Conservation (phyloP, 2,113 vertebrate species). For the Phalacrocorax pelagicus region DNA sequence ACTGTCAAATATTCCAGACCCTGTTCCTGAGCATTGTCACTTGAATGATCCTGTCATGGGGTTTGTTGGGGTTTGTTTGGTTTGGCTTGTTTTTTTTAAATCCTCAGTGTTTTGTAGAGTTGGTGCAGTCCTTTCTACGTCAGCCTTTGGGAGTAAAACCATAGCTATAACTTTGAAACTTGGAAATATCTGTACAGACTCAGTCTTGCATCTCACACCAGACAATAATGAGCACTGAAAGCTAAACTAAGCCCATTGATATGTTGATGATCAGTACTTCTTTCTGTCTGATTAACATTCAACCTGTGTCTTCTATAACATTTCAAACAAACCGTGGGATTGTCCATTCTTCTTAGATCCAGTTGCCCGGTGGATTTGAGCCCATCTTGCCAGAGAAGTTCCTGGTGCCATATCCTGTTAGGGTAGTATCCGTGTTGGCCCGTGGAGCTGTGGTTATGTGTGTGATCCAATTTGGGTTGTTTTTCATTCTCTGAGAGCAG, state of each 20-base stretch:
- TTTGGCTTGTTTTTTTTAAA: neutral
- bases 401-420: neutral
- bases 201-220: constrained; percentile 3
- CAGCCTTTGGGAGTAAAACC: neutral
- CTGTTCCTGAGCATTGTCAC: neutral
- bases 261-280: constrained; percentile 65
- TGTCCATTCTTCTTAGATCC: constrained; percentile 49
- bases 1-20: neutral
- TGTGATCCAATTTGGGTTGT: neutral
- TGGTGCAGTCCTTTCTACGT: neutral
- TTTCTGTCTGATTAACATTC: constrained; percentile 64
- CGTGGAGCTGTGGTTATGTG: neutral
- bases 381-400: neutral
- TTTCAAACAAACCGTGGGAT: constrained; percentile 54
- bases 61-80: rapidly evolving
- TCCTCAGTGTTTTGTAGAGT: neutral
- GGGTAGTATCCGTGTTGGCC: neutral
- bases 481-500: neutral
- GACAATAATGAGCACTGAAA: constrained; percentile 49
- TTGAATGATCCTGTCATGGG: neutral
- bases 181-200: neutral
- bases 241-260: constrained; percentile 66
- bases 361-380: constrained; percentile 27
- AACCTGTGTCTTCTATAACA: constrained; percentile 56
- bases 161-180: constrained; percentile 21